These are phyloP conservation scores for Liopterus haemorrhoidalis DNA, from an alignment of 2,888 invertebrate genomes.

Conservation along the genomic window DNA sequence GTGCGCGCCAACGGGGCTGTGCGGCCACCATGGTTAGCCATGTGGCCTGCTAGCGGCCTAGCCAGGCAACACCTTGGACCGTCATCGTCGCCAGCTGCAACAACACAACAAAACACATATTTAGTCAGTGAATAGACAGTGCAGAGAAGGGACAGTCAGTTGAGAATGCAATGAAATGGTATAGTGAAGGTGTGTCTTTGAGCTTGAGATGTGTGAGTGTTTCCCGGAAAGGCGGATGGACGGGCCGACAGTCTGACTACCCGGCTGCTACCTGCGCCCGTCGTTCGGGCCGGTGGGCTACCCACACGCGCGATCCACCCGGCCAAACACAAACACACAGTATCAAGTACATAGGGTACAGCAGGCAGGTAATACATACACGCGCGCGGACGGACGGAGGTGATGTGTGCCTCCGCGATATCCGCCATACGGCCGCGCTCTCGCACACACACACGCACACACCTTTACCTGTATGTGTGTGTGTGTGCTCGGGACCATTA, in stretches of 20 bases:
- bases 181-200: conserved; percentile 13
- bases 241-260: background rate
- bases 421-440: too few species aligned
- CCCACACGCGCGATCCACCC: too few species aligned
- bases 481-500: too few species aligned
- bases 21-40: conserved; percentile 77
- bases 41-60: conserved; percentile 53
- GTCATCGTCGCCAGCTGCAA: conserved; percentile 63
- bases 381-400: background rate
- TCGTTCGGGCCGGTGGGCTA: background rate
- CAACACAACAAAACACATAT: conserved; percentile 29
- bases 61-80: conserved; percentile 60
- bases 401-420: too few species aligned
- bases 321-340: too few species aligned
- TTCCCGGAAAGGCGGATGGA: background rate
- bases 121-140: background rate
- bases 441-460: conserved; percentile 2
- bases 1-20: conserved; percentile 58
- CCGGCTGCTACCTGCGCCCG: background rate
- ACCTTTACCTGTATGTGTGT: too few species aligned
- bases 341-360: background rate
- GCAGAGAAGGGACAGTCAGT: background rate
- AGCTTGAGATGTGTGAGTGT: too few species aligned
- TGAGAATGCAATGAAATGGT: background rate
- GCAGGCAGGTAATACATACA: background rate